These are phyloP conservation scores for Thelaira solivaga DNA, from an alignment of 2,888 invertebrate genomes.

Conservation along the genomic window DNA sequence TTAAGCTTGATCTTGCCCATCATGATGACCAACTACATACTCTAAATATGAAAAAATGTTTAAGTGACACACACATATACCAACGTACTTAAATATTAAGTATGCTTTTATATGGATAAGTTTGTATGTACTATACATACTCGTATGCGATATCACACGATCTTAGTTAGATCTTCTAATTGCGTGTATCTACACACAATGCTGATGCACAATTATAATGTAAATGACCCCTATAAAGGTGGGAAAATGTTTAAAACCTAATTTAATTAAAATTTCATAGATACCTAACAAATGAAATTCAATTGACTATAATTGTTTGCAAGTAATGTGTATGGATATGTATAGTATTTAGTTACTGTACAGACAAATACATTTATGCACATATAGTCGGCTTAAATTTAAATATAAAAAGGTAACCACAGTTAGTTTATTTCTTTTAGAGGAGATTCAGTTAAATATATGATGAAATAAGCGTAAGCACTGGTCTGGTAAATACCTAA, in stretches of 20 bases:
- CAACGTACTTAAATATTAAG: no score
- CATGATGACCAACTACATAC: neutral
- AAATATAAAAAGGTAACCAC: no score
- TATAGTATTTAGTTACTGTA: no score
- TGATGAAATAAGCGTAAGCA: no score
- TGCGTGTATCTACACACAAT: neutral
- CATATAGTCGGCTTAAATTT: neutral
- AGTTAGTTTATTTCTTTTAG: no score
- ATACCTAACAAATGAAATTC: slow-evolving; percentile 11
- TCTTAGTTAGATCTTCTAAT: slow-evolving; percentile 13
- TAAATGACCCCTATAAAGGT: slow-evolving; percentile 54
- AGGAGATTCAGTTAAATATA: no score
- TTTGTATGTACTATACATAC: neutral
- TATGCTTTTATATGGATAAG: no score
- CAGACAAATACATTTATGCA: neutral
- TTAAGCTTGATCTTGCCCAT: slow-evolving; percentile 39
- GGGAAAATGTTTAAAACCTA: slow-evolving; percentile 46
- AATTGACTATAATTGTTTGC: slow-evolving; percentile 53
- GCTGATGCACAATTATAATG: neutral
- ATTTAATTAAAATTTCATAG: slow-evolving; percentile 46
- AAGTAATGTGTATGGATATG: neutral
- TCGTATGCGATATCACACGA: slow-evolving; percentile 2
- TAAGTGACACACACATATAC: neutral
- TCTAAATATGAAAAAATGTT: neutral
- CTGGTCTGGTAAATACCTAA: no score